These are phyloP conservation scores for Micrasema longulum DNA, from an alignment of 1,140 invertebrate genomes.

Conservation along the genomic window DNA sequence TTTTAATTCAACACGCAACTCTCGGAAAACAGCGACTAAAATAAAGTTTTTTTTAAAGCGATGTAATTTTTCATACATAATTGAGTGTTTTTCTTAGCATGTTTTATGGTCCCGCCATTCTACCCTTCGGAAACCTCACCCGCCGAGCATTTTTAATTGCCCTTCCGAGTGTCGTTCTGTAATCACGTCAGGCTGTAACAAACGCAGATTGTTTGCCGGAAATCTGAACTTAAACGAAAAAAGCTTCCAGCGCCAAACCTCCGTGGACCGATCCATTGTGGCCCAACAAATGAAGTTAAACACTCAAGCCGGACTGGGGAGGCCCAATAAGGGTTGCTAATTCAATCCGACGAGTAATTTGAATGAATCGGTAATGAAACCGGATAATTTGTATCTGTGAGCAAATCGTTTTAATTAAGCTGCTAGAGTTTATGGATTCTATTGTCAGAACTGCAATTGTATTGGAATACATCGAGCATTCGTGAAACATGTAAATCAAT, in stretches of 20 bases:
- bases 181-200: conserved; percentile 33
- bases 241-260: not conserved
- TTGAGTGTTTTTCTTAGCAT: conserved; percentile 4
- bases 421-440: conserved; percentile 50
- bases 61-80: not conserved
- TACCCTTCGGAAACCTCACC: conserved; percentile 1
- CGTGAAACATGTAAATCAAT: conserved; percentile 37
- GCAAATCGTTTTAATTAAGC: conserved; percentile 52
- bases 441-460: conserved; percentile 39
- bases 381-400: conserved; percentile 50
- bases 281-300: conserved; percentile 34
- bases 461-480: conserved; percentile 16
- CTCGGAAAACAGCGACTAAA: too few relatives aligned
- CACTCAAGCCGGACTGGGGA: conserved; percentile 4
- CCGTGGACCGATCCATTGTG: conserved; percentile 26
- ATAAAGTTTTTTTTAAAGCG: too few relatives aligned
- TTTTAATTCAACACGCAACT: too few relatives aligned
- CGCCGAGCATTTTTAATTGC: conserved; percentile 44
- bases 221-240: conserved; percentile 21
- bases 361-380: conserved; percentile 42
- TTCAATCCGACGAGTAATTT: conserved; percentile 44
- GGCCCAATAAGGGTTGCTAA: conserved; percentile 40
- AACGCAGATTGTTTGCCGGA: conserved; percentile 33
- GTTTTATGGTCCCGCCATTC: conserved; percentile 6
- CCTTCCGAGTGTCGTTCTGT: conserved; percentile 47